Evolutionary conservation across 2,113 vertebrate species (phyloP).

Genomic region (Lipophrys pholis): DNA sequence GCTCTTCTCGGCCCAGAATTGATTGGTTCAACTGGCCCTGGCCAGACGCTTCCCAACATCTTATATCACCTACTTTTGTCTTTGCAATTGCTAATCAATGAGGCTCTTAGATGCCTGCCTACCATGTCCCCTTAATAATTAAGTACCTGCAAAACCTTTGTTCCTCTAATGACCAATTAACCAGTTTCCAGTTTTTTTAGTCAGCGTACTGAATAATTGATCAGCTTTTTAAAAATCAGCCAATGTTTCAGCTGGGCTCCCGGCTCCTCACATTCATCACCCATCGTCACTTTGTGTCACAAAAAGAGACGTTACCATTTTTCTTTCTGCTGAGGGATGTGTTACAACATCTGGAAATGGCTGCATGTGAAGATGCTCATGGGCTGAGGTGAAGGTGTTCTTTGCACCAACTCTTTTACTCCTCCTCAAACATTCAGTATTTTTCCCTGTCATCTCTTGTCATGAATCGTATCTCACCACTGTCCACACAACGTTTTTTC

Average conservation of each 20-base stretch:
- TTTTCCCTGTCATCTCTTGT: conserved; percentile 11
- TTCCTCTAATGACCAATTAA: conserved; percentile 85
- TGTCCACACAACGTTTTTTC: neutral
- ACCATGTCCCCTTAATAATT: conserved; percentile 78
- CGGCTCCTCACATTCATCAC: conserved; percentile 71
- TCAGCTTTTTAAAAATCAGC: conserved; percentile 75
- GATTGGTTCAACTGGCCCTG: conserved; percentile 37
- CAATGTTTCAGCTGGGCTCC: conserved; percentile 59
- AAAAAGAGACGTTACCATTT: conserved; percentile 69
- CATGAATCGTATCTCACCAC: conserved; percentile 5
- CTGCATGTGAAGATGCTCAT: conserved; percentile 4
- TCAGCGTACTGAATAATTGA: conserved; percentile 79
- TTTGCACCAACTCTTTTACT: neutral
- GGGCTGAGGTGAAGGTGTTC: conserved; percentile 6
- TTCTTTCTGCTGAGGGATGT: conserved; percentile 65
- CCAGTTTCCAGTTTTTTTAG: conserved; percentile 76
- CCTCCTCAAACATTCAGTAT: conserved; percentile 6
- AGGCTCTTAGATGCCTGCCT: conserved; percentile 51
- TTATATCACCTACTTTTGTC: conserved; percentile 56
- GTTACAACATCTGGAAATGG: conserved; percentile 13
- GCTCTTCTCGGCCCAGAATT: conserved; percentile 39
- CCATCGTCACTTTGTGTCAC: conserved; percentile 57
- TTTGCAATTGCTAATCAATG: conserved; percentile 66
- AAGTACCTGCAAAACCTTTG: conserved; percentile 77
- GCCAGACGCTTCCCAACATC: conserved; percentile 26